Conservation (phyloP, 2,113 vertebrate species). For the Hydrolagus affinis region DNA sequence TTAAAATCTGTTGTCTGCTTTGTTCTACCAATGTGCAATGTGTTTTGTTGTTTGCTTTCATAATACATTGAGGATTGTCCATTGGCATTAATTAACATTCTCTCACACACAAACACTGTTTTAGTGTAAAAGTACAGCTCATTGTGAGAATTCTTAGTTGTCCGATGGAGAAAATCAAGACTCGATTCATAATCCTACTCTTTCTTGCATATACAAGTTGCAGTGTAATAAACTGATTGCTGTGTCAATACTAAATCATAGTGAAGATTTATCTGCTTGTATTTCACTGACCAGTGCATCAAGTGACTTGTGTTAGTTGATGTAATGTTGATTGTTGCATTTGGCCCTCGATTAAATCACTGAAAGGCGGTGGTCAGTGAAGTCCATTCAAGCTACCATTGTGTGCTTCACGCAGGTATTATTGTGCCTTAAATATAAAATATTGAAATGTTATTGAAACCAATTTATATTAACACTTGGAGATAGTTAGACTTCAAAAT, state of each 20-base stretch:
- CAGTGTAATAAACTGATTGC: background rate
- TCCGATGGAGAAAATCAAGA: background rate
- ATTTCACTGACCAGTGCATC: background rate
- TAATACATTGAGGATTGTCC: background rate
- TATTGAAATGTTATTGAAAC: slow-evolving; percentile 24
- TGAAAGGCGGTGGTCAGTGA: background rate
- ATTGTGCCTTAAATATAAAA: slow-evolving; percentile 26
- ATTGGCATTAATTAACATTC: background rate
- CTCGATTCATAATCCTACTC: background rate
- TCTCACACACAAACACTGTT: background rate
- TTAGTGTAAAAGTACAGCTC: background rate
- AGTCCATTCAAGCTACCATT: slow-evolving; percentile 22
- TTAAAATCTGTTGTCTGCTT: background rate
- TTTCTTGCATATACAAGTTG: background rate
- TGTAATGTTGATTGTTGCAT: background rate
- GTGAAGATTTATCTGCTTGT: background rate
- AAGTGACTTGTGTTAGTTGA: background rate
- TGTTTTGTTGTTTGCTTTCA: background rate
- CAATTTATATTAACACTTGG: background rate
- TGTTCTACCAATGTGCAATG: background rate
- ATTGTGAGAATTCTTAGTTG: background rate
- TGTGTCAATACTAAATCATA: background rate
- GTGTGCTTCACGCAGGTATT: slow-evolving; percentile 25
- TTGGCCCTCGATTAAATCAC: background rate
- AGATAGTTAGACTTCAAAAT: slow-evolving; percentile 11